Evolutionary conservation across 2,888 invertebrate genomes (phyloP).

Genomic region (Ennomos quercinarius): DNA sequence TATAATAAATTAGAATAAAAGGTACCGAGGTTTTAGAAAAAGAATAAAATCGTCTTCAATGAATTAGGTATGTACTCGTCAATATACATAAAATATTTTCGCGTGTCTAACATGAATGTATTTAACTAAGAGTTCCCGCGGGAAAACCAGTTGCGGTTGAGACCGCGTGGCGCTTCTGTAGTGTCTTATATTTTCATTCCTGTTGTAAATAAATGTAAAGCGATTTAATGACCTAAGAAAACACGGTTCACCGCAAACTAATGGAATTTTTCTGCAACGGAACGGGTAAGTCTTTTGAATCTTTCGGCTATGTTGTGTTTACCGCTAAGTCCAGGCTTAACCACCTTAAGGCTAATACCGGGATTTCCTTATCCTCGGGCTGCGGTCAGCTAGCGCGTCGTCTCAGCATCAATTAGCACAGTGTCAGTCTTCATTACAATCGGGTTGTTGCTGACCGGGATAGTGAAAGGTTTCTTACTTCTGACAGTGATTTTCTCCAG

Average conservation of each 20-base stretch:
- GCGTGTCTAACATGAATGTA: too few relatives aligned
- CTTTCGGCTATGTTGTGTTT: constrained; percentile 57
- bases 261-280: constrained; percentile 42
- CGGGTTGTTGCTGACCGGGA: constrained; percentile 16
- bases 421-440: constrained; percentile 45
- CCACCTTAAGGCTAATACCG: constrained; percentile 67
- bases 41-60: too few relatives aligned
- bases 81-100: too few relatives aligned
- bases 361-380: constrained; percentile 69
- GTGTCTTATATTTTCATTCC: too few relatives aligned
- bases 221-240: constrained; percentile 30
- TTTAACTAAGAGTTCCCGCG: too few relatives aligned
- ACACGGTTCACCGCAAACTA: constrained; percentile 38
- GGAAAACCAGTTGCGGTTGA: too few relatives aligned
- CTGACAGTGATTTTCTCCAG: constrained; percentile 13
- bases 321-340: constrained; percentile 57
- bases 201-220: constrained; percentile 4
- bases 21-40: too few relatives aligned
- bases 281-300: constrained; percentile 50
- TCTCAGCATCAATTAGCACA: constrained; percentile 71
- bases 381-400: constrained; percentile 59
- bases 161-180: too few relatives aligned
- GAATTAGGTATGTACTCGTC: too few relatives aligned
- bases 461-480: constrained; percentile 6
- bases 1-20: too few relatives aligned